Evolutionary conservation across 2,797 vertebrate genomes (phyloP).

Genomic region (Hirundo rustica): DNA sequence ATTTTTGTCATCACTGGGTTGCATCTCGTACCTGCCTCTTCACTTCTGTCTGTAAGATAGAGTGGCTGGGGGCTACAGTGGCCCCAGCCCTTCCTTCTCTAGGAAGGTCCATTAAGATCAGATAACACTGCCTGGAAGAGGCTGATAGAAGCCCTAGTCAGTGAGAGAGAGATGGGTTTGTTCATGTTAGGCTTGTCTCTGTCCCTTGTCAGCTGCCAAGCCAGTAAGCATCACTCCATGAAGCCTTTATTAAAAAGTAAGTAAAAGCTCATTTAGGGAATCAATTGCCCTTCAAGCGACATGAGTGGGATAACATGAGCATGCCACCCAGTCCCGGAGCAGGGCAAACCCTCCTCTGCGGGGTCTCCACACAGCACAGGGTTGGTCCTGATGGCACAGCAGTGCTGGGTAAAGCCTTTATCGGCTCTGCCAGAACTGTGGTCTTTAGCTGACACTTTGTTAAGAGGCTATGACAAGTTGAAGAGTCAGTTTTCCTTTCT

Average conservation of each 20-base stretch:
- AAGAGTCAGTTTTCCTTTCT: background rate
- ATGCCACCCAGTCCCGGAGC: fast-evolving
- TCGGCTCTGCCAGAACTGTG: fast-evolving
- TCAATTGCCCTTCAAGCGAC: background rate
- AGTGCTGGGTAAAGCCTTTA: background rate
- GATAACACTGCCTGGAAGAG: background rate
- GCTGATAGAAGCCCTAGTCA: background rate
- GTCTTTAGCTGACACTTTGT: background rate
- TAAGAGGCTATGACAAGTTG: background rate
- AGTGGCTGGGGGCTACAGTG: background rate
- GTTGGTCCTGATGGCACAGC: background rate
- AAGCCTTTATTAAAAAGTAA: background rate
- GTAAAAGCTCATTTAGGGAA: background rate
- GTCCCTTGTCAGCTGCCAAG: background rate
- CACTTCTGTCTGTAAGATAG: background rate
- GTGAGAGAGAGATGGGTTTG: background rate
- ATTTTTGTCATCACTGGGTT: background rate
- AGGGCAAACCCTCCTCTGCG: fast-evolving
- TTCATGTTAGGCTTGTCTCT: background rate
- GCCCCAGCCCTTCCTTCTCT: background rate
- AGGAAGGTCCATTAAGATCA: background rate
- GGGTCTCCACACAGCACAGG: fast-evolving
- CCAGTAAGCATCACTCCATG: background rate
- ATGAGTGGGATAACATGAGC: background rate
- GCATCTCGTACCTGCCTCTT: background rate